phyloP scores from a whole-genome alignment of 2,888 invertebrate genomes.

The Bruchidius siliquastri region DNA sequence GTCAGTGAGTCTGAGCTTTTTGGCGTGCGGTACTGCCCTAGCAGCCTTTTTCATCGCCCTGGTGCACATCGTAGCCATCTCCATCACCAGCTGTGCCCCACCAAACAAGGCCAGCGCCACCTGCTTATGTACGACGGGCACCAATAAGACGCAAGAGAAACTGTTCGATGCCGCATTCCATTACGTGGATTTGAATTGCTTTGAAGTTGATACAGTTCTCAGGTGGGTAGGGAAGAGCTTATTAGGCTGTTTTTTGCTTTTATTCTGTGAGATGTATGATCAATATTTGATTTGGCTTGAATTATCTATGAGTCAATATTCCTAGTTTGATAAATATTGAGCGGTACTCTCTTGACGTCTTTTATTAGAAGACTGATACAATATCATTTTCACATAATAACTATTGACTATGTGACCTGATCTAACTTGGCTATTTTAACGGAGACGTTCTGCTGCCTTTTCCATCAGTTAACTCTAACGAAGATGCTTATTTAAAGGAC shows the following conservation, averaged over 20 bases:
- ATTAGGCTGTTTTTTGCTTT: conserved; percentile 19
- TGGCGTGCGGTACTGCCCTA: conserved; percentile 43
- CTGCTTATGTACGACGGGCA: conserved; percentile 40
- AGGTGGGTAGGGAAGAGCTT: conserved; percentile 42
- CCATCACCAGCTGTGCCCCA: conserved; percentile 43
- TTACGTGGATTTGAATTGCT: conserved; percentile 48
- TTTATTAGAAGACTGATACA: no score
- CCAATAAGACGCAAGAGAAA: conserved; percentile 12
- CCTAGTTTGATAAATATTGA: no score
- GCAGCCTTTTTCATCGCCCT: conserved; percentile 43
- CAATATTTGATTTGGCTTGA: no score
- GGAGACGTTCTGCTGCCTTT: no score
- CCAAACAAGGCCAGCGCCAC: conserved; percentile 41
- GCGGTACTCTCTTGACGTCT: no score
- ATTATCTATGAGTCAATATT: no score
- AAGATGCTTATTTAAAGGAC: no score
- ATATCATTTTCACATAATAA: no score
- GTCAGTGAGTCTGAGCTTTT: conserved; percentile 42
- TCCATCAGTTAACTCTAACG: no score
- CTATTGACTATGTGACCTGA: no score
- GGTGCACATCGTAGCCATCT: conserved; percentile 44
- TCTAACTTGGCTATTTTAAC: no score
- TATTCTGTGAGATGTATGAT: no score
- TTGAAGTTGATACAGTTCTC: conserved; percentile 45
- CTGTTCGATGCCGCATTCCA: conserved; percentile 36